These are phyloP conservation scores for Sphaerophoria taeniata DNA, from an alignment of 2,888 invertebrate species.

Conservation along the genomic window DNA sequence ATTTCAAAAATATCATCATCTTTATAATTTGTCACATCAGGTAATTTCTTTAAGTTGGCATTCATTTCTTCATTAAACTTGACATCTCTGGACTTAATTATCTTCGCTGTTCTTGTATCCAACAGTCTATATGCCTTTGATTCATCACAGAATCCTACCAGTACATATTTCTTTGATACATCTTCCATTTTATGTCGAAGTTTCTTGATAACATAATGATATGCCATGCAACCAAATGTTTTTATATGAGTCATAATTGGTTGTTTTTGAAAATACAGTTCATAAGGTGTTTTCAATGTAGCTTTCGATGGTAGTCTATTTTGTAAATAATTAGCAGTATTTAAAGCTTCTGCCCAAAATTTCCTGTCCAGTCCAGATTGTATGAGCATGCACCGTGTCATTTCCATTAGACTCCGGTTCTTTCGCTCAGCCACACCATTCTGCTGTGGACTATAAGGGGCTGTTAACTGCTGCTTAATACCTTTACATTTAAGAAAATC, in stretches of 20 bases:
- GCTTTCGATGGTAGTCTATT: not conserved
- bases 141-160: constrained; percentile 5
- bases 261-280: constrained; percentile 8
- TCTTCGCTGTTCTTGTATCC: not conserved
- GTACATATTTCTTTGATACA: not conserved
- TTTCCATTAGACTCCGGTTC: not conserved
- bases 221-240: constrained; percentile 1
- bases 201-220: constrained; percentile 4
- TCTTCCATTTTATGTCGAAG: constrained; percentile 7
- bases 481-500: not conserved
- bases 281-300: constrained; percentile 1
- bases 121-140: constrained; percentile 8
- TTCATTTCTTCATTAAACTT: constrained; percentile 1
- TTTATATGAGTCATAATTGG: not conserved
- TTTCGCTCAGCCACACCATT: not conserved
- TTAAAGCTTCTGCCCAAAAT: not conserved
- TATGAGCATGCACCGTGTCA: not conserved
- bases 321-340: not conserved
- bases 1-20: not conserved
- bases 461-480: not conserved
- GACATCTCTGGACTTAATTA: constrained; percentile 5
- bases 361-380: not conserved
- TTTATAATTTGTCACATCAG: not conserved
- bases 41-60: constrained; percentile 1
- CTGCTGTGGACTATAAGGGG: not conserved